phyloP scores from a whole-genome alignment of 1,140 invertebrate species.

The Eumeta japonica region DNA sequence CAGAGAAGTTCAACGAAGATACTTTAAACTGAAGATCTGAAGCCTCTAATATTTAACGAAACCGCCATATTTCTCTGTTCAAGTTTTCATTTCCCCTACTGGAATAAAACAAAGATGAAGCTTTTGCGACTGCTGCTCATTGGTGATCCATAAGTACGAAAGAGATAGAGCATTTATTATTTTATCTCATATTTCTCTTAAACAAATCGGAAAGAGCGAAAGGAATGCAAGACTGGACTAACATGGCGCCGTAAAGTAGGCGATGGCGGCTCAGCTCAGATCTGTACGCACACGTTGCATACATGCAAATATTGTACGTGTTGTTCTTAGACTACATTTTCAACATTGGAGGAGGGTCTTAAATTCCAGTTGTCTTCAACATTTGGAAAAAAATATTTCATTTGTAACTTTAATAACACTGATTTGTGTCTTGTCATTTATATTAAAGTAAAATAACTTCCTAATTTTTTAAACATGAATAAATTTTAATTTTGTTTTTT shows the following conservation, averaged over 20 bases:
- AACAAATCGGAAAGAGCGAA: conserved; percentile 16
- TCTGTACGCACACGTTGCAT: conserved; percentile 31
- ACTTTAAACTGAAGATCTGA: too few species aligned
- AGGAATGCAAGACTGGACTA: conserved; percentile 36
- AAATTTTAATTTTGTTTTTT: too few species aligned
- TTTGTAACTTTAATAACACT: too few species aligned
- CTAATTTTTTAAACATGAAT: too few species aligned
- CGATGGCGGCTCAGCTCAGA: conserved; percentile 26
- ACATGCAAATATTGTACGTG: conserved; percentile 23
- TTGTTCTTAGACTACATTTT: too few species aligned
- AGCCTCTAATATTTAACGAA: too few species aligned
- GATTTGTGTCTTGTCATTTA: too few species aligned
- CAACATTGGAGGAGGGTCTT: conserved; percentile 1
- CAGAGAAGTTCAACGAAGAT: too few species aligned
- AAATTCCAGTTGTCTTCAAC: conserved; percentile 3
- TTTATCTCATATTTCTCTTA: conserved; percentile 18
- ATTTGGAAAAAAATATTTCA: too few species aligned
- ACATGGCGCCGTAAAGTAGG: conserved; percentile 37
- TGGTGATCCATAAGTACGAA: conserved; percentile 14
- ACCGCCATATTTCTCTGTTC: conserved; percentile 31
- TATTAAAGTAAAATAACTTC: too few species aligned
- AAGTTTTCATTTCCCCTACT: conserved; percentile 48
- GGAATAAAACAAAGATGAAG: conserved; percentile 35
- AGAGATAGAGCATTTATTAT: conserved; percentile 23
- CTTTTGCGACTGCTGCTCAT: conserved; percentile 16